Conservation (phyloP, 2,888 invertebrate species). For the Julus scandinavius region DNA sequence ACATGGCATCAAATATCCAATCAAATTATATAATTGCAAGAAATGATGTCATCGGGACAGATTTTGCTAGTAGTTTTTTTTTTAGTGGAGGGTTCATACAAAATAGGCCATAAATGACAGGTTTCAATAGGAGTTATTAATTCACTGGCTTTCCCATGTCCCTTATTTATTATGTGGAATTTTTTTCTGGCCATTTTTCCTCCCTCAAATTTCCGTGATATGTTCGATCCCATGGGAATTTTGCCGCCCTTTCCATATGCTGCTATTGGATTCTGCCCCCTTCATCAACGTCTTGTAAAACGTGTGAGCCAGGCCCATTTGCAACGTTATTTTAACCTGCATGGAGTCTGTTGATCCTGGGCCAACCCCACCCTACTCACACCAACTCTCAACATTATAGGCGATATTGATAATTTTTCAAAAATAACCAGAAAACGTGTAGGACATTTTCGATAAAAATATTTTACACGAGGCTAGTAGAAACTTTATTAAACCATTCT, state of each 20-base stretch:
- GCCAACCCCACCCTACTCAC: background rate
- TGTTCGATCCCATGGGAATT: conserved; percentile 38
- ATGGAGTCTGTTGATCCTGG: conserved; percentile 21
- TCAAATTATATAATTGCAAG: no score
- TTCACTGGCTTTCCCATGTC: background rate
- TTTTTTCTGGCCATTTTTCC: conserved; percentile 12
- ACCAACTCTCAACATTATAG: background rate
- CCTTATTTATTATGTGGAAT: background rate
- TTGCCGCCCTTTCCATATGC: background rate
- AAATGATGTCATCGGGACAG: no score
- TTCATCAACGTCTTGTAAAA: background rate
- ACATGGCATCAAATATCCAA: no score
- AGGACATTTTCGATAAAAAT: no score
- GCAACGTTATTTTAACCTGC: background rate
- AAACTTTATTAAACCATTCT: no score
- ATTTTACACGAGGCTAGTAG: no score
- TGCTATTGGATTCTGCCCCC: conserved; percentile 7
- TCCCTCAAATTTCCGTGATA: conserved; percentile 11
- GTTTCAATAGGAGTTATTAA: conserved; percentile 29
- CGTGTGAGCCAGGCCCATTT: background rate
- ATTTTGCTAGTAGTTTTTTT: no score
- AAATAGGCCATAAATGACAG: background rate
- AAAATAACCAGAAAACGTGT: no score
- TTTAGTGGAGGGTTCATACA: background rate
- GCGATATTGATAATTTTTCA: no score